Evolutionary conservation across 2,797 vertebrate species (phyloP), one percentile per base, ranked within the genome.

Genomic region (Salmo trutta): DNA sequence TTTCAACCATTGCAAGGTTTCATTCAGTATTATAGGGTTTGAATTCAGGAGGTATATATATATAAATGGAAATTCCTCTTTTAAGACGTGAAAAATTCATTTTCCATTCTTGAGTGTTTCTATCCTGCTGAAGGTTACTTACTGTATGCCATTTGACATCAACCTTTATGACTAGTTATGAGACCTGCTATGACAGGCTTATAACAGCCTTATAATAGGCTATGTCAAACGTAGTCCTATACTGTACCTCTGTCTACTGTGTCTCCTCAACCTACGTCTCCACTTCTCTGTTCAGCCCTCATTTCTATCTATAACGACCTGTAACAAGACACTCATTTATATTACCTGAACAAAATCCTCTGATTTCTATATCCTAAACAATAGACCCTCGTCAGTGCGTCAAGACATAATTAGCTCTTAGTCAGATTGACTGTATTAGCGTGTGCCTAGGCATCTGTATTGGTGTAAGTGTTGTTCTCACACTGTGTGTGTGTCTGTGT

Each of bases 91-190:
- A 10, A 41, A 8, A 90, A 92, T 87, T 91, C 1, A 7, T 66
- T 94, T 93, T 93, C 88, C 88, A 86, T 91, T 86, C 78, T 91
- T 93, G 41, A 10, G 8, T 47, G 41, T 93, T 94, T 94, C 91
- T 93, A 93, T 94, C 88, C 83, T 91, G 91, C 91, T 68, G 93
- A 94, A 93, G 93, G 94, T 92, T 93, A 92, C 41, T 12, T 12
- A 12, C 41, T 59, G n/a, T 19, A 59, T 59, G 5, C n/a, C 54
- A 27, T 10, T 64, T 27, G 21, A 24, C 62, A 64, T 64, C 3
- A 24, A 64, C n/a, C 19, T 3, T 64, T 77, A 56, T 74, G 76
- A 69, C 77, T 73, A 27, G 41, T 1, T 12, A 41, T 41, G 41
- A 14, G 3, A 53, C 3, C 17, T 68, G 73, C 68, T 17, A 3